Conservation (phyloP, 2,113 vertebrate genomes). For the Rhineura floridana region DNA sequence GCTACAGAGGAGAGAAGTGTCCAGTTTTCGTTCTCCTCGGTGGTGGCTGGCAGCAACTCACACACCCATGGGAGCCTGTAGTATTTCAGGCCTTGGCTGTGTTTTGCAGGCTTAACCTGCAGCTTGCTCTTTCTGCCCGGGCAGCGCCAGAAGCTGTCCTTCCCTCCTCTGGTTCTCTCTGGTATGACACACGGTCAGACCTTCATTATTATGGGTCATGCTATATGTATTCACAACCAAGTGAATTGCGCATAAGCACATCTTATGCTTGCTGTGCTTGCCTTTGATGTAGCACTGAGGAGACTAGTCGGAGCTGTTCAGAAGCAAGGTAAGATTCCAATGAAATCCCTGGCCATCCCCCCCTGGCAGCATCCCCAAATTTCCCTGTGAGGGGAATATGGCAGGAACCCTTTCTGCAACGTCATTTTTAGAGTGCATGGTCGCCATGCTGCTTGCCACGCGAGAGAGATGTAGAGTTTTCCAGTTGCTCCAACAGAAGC, state of each 20-base stretch:
- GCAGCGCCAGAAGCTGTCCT: background rate
- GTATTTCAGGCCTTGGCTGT: background rate
- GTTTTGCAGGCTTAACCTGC: background rate
- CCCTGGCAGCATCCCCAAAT: background rate
- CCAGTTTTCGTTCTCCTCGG: background rate
- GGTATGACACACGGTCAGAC: background rate
- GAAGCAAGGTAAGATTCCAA: background rate
- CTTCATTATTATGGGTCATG: background rate
- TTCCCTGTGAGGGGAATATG: too few species aligned
- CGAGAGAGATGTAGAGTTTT: constrained; percentile 7
- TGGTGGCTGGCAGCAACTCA: background rate
- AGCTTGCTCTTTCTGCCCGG: background rate
- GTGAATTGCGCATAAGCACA: background rate
- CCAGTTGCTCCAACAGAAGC: constrained; percentile 11
- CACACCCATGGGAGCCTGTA: background rate
- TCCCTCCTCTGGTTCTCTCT: background rate
- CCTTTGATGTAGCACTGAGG: background rate
- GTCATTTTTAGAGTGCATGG: too few species aligned
- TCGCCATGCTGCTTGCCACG: background rate
- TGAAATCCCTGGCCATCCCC: background rate
- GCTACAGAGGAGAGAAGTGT: background rate
- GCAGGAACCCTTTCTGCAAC: too few species aligned
- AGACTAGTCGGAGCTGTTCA: background rate
- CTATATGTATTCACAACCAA: too few species aligned
- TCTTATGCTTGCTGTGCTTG: background rate